Base-by-base conservation (phyloP, 2,113 vertebrate species). In the Piaya cayana region DNA sequence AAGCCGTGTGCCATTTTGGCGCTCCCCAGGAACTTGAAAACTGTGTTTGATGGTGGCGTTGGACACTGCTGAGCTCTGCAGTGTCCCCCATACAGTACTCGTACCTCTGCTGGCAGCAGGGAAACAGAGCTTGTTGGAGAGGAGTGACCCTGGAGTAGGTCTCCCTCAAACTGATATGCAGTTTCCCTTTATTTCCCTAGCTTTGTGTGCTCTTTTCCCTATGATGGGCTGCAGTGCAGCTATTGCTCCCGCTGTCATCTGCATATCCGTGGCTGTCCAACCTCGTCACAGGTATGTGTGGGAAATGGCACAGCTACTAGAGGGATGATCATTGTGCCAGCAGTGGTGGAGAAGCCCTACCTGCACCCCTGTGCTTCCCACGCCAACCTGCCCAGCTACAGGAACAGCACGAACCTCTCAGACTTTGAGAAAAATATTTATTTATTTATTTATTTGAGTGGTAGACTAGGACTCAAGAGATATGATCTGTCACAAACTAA, bases 81-180 rank as follows among this genome's bases (percentile, higher is more conserved):
- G 42, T 11, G 4, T 62, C 25, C 37, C 42, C 15, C 0, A 1
- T 34, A 18, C 29, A 8, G 22, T 2, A 2, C 18, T 52, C 13
- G 53, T 62, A 34, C 11, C 20, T 18, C 59, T 13, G 45, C 13
- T 1, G 0, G 75, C 39, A 50, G 8, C 0, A 1, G 18, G 34
- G 25, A 62, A 39, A 15, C 47, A 50, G 21, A 82, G 49, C 29
- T 56, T 2, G 2, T 55, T n/a, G 34, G 65, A 56, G 23, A 30
- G 4, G 12, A 59, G 10, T 3, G 1, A 47, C 21, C 29, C 34
- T n/a, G 6, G 47, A 67, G 34, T 25, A 60, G 67, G 80, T 67
- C 6, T 3, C 37, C 16, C 14, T 25, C 8, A 0, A 0, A 8
- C 25, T 55, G 55, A 26, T 34, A 34, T 1, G 0, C 11, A 7